Evolutionary conservation across 2,888 invertebrate genomes (phyloP).

Genomic region (Julus scanicus): DNA sequence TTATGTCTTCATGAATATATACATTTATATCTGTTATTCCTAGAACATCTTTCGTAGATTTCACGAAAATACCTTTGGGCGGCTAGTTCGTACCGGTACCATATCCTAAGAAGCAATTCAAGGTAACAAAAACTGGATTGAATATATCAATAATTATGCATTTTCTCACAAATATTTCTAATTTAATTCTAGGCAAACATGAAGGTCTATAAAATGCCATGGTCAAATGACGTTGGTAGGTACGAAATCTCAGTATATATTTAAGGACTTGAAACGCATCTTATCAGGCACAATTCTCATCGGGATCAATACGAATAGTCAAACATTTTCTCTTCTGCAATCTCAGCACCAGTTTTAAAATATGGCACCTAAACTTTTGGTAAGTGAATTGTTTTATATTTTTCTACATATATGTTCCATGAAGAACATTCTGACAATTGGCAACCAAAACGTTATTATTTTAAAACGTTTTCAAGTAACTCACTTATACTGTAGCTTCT

Average conservation of each 20-base stretch:
- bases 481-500: too few species aligned
- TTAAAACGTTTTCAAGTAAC: too few species aligned
- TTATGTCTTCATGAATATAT: neutral
- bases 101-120: neutral
- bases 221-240: neutral
- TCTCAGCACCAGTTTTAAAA: neutral
- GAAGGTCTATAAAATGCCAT: neutral
- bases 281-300: neutral
- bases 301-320: neutral
- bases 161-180: neutral
- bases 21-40: neutral
- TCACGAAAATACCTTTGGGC: neutral
- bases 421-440: too few species aligned
- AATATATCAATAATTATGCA: neutral
- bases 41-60: neutral
- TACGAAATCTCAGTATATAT: neutral
- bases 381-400: neutral
- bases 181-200: neutral
- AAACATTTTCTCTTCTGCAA: neutral
- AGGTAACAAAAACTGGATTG: conserved; percentile 29
- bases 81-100: neutral
- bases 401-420: too few species aligned
- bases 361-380: conserved; percentile 27
- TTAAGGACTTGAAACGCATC: neutral
- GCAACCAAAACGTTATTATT: too few species aligned